phyloP scores from a whole-genome alignment of 2,888 invertebrate species.

The Drosophila dives region DNA sequence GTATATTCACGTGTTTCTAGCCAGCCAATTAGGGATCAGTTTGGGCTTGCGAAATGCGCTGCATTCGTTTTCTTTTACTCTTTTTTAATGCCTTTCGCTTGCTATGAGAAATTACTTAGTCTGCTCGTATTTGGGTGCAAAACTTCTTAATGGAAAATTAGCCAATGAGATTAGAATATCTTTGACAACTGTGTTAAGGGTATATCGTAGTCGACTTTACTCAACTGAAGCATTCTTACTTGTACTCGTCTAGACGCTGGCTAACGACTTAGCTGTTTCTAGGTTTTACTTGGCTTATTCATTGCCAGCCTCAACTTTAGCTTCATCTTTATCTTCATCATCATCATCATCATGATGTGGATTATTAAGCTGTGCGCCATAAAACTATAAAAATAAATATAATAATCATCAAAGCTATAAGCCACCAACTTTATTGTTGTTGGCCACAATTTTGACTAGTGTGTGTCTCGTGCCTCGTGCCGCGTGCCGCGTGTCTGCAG shows the following conservation, averaged over 20 bases:
- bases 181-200: too few species aligned
- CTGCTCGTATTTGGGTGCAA: too few species aligned
- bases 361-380: conserved; percentile 40
- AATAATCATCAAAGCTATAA: conserved; percentile 30
- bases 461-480: conserved; percentile 5
- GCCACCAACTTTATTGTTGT: conserved; percentile 46
- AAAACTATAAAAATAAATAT: conserved; percentile 68
- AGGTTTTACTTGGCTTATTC: conserved; percentile 57
- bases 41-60: too few species aligned
- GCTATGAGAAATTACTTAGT: too few species aligned
- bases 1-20: too few species aligned
- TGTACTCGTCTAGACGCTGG: conserved; percentile 38
- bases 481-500: conserved; percentile 21
- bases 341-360: not conserved
- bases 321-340: conserved; percentile 6
- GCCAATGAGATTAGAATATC: too few species aligned
- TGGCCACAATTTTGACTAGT: conserved; percentile 22
- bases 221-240: not conserved
- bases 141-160: too few species aligned
- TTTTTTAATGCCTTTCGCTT: too few species aligned
- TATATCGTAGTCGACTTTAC: not conserved
- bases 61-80: too few species aligned
- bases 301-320: conserved; percentile 54
- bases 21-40: too few species aligned
- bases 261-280: conserved; percentile 22